phyloP scores from a whole-genome alignment of 1,140 invertebrate species.

The Mya arenaria region DNA sequence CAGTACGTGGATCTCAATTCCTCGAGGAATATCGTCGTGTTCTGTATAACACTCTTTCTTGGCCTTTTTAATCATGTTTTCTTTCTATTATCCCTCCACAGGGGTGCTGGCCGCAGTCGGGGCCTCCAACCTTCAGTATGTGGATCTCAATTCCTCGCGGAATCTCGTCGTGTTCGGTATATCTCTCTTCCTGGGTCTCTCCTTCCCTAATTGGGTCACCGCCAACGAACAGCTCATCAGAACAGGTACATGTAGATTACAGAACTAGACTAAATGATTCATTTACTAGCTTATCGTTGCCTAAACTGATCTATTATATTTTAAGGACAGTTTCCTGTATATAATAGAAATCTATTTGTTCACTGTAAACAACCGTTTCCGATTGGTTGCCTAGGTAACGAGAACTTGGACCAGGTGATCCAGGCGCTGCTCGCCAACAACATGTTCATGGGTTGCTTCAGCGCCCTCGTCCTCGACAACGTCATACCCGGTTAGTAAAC shows the following conservation, averaged over 20 bases:
- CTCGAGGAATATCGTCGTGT: slow-evolving; percentile 91
- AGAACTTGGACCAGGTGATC: slow-evolving; percentile 41
- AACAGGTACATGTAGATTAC: no score
- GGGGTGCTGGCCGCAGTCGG: slow-evolving; percentile 72
- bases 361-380: no score
- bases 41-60: slow-evolving; percentile 91
- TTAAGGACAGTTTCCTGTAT: no score
- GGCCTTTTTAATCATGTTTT: no score
- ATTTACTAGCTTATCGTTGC: no score
- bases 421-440: slow-evolving; percentile 53
- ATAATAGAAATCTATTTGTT: no score
- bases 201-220: slow-evolving; percentile 87
- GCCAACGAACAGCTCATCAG: slow-evolving; percentile 48
- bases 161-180: slow-evolving; percentile 95
- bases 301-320: no score
- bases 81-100: no score
- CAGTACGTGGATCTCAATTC: slow-evolving; percentile 92
- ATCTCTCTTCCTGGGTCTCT: slow-evolving; percentile 91
- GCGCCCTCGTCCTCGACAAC: slow-evolving; percentile 47
- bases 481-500: slow-evolving; percentile 49
- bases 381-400: slow-evolving; percentile 28
- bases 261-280: no score
- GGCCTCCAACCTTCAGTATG: slow-evolving; percentile 91
- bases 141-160: slow-evolving; percentile 89
- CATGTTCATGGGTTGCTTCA: slow-evolving; percentile 56